Evolutionary conservation across 2,797 vertebrate species (phyloP).

Genomic region (Catostomus latipinnis): DNA sequence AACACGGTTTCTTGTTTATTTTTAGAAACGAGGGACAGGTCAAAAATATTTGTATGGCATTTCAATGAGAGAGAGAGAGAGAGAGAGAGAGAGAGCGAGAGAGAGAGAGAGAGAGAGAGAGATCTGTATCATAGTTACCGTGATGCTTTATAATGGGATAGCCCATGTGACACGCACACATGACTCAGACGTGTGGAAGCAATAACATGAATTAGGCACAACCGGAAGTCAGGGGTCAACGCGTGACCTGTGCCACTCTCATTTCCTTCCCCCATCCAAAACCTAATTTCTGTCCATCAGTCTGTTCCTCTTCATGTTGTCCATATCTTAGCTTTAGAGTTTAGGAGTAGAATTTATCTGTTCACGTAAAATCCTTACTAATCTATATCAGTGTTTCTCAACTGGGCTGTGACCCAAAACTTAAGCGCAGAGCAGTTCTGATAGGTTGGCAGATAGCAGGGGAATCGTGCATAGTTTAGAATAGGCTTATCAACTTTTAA

Average conservation of each 20-base stretch:
- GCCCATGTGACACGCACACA: conserved; percentile 42
- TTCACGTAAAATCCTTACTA: too few relatives aligned
- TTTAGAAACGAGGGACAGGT: too few relatives aligned
- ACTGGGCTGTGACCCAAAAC: conserved; percentile 1
- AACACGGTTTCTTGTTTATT: too few relatives aligned
- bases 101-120: too few relatives aligned
- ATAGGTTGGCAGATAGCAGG: too few relatives aligned
- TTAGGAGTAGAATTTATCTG: too few relatives aligned
- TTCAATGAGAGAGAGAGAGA: too few relatives aligned
- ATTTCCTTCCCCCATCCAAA: conserved; percentile 41
- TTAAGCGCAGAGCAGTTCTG: too few relatives aligned
- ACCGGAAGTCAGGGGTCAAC: conserved; percentile 78
- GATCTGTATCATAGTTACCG: too few relatives aligned
- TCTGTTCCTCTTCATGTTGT: conserved; percentile 47
- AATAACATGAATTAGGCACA: conserved; percentile 72
- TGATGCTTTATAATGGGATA: conserved; percentile 5
- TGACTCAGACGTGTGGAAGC: conserved; percentile 68
- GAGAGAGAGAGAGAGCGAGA: too few relatives aligned
- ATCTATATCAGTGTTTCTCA: conserved; percentile 48
- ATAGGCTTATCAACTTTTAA: neutral
- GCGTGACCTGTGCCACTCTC: conserved; percentile 68
- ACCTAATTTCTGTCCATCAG: conserved; percentile 20
- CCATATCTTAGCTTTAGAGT: neutral
- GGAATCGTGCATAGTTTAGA: neutral
- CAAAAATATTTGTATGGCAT: too few relatives aligned